Base-by-base conservation (phyloP, 2,797 vertebrate genomes). In the Lutjanus campechanus region DNA sequence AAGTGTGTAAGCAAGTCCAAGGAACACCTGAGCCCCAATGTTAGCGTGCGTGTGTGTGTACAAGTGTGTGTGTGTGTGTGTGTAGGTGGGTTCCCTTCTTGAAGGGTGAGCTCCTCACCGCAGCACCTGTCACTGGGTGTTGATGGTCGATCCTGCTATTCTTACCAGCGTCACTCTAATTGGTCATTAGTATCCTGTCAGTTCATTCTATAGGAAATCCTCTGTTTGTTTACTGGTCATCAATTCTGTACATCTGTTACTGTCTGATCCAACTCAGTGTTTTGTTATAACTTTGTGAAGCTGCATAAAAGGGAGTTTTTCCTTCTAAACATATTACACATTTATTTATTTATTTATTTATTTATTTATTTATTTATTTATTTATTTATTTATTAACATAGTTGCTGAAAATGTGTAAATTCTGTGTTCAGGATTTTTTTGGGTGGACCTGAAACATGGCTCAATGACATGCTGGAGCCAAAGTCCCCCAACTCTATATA, bases 1-100 rank as follows among this genome's bases (percentile, higher is more conserved):
- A 82, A 88, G 81, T 90, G 86, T 91, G 85, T 86, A 86, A 91
- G 88, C 85, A 85, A 90, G 86, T 88, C 71, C 79, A 72, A 88
- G 81, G 85, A 91, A 87, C 92, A 93, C 90, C 92, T 92, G 93
- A 91, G 91, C 79, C 91, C 86, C 77, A 41, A 72, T 74, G 69
- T 85, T 53, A 69, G 58, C 16, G 36, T 79, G 72, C 29, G 66
- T 75, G 56, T 80, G 56, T 80, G 53, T 62, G 25, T 22, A 41
- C 64, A 69, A 19, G 25, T 74, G 56, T 64, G 47, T 41, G 44
- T 36, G 65, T 55, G n/a, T n/a, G 67, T 13, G 56, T 82, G 69
- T 72, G 80, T 77, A 77, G 83, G 81, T 85, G 81, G 71, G 84
- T 69, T 85, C 44, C 55, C 67, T 61, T 77, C 83, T 82, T 85